Base-by-base conservation (phyloP, 2,113 vertebrate genomes). In the Plectropomus leopardus region DNA sequence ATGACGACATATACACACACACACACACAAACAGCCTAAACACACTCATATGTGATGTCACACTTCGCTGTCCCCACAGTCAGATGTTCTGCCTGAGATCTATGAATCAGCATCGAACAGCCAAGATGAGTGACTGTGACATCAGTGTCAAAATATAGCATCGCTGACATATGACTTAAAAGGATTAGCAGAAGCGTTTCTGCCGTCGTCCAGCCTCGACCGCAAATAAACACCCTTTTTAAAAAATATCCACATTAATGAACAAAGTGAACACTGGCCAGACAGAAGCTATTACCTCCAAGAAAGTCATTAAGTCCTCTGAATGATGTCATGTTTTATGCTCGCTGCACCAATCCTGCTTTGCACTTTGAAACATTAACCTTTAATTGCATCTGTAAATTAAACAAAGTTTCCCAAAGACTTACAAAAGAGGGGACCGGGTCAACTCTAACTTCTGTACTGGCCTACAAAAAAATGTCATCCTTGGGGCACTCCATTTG, bases 11-110 rank as follows among this genome's bases (percentile, higher is more conserved):
- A 76, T 42, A 54, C 19, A 72, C 67, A 47, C 45, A 40, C 61
- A 51, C 15, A 21, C 5, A 63, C 42, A 10, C 11, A 10, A 10
- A 40, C 10, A 40, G 36, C 36, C 15, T 5, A 51, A 17, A 72
- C 58, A 54, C 47, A 63, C 53, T 40, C 53, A 54, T 50, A 73
- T 69, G 66, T 50, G 21, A 68, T 36, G 77, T 70, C 60, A 72
- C 86, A 48, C 36, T 70, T 80, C 5, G 40, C 7, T 58, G 69
- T 82, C 47, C 44, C 59, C 26, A 23, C 55, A 44, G 47, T 78
- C 82, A 87, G 59, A 83, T 67, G 71, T 86, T 88, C 87, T 40
- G 78, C 51, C 77, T 75, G 21, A 79, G 57, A 78, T 57, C 51
- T 51, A 32, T 78, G 80, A 90, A 78, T 89, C 77, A 82, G 85